A percentile compares a stretch with the other conserved stretches of the same genome.
Conservation (phyloP, 2,113 vertebrate genomes). For the Prinia subflava region DNA sequence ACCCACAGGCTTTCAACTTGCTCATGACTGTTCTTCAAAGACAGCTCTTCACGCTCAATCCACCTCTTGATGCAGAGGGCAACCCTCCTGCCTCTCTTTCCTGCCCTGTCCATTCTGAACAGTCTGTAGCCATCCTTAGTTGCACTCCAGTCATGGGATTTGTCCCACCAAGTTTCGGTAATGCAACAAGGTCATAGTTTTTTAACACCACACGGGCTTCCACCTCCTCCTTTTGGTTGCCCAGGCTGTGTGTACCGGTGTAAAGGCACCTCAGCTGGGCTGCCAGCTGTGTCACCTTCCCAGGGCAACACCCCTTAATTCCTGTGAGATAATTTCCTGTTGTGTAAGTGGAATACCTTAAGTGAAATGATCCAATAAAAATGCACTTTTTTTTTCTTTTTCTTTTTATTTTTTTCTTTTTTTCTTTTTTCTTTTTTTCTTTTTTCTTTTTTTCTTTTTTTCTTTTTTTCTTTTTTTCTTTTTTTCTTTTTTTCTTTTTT, state of each 20-base stretch:
- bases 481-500: too few relatives aligned
- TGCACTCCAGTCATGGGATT: not conserved
- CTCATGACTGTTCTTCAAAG: not conserved
- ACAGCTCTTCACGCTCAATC: not conserved
- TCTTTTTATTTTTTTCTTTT: too few relatives aligned
- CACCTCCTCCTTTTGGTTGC: not conserved
- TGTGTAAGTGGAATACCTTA: not conserved
- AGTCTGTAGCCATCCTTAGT: fast-evolving
- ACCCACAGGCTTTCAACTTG: not conserved
- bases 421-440: too few relatives aligned
- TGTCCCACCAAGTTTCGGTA: not conserved
- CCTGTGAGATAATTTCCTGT: not conserved
- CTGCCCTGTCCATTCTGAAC: not conserved
- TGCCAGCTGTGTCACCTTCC: not conserved
- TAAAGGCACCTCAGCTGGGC: not conserved
- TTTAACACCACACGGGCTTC: not conserved
- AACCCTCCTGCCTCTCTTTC: not conserved
- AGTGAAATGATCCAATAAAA: not conserved
- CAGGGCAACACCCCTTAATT: not conserved
- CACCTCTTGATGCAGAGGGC: not conserved
- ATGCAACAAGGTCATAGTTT: not conserved
- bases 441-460: too few relatives aligned
- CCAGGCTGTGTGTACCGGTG: not conserved
- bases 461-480: too few relatives aligned
- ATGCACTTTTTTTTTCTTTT: fast-evolving